A percentile compares a stretch with the other conserved stretches of the same genome.
phyloP scores from a whole-genome alignment of 2,888 invertebrate genomes.

The Eristalis intricaria region DNA sequence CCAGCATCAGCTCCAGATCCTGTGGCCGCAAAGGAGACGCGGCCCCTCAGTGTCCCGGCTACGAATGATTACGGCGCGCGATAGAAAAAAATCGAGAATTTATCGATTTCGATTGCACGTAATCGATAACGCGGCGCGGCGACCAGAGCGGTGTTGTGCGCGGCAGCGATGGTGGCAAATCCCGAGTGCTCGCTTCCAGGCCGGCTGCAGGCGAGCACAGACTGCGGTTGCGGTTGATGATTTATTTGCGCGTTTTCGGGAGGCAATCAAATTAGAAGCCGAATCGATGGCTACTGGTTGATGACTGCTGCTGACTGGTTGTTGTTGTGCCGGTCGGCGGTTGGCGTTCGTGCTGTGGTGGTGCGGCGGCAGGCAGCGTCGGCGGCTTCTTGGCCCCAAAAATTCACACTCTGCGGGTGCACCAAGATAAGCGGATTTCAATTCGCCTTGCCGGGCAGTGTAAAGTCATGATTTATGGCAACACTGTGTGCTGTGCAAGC shows the following conservation, averaged over 20 bases:
- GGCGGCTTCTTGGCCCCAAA: conserved; percentile 25
- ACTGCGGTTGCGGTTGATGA: conserved; percentile 68
- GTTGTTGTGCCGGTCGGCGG: background rate
- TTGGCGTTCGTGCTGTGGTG: conserved; percentile 19
- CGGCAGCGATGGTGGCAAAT: conserved; percentile 18
- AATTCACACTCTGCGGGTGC: conserved; percentile 53
- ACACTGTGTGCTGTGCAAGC: conserved; percentile 13
- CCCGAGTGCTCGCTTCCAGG: conserved; percentile 49
- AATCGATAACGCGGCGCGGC: conserved; percentile 62
- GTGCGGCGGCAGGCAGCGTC: background rate
- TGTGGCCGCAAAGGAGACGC: conserved; percentile 38
- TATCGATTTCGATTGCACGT: conserved; percentile 72
- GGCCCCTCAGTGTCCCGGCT: background rate
- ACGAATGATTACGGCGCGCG: conserved; percentile 52
- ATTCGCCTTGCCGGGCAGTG: conserved; percentile 15
- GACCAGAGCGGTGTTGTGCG: conserved; percentile 36
- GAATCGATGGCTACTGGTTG: conserved; percentile 71
- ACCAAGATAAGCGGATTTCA: conserved; percentile 57
- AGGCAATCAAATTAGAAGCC: conserved; percentile 71
- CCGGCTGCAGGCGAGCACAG: conserved; percentile 36
- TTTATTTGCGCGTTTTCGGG: conserved; percentile 69
- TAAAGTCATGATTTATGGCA: conserved; percentile 58
- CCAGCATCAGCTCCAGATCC: conserved; percentile 8
- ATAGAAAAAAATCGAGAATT: conserved; percentile 67
- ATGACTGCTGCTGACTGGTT: conserved; percentile 28